phyloP scores from a whole-genome alignment of 2,888 invertebrate genomes.

The Chrysotoxum bicinctum region DNA sequence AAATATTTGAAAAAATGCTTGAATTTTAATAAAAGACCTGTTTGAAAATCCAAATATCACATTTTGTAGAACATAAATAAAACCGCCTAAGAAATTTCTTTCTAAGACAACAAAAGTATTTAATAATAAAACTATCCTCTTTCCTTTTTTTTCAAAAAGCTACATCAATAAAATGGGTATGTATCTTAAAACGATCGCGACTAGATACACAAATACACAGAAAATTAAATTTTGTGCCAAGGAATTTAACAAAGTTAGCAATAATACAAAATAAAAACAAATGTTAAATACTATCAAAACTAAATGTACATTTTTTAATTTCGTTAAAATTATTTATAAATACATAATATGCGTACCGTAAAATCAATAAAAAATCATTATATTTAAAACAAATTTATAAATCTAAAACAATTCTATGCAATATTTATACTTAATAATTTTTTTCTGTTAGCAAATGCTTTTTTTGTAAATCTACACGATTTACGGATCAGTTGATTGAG shows the following conservation, averaged over 20 bases:
- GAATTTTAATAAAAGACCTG: background rate
- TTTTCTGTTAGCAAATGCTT: conserved; percentile 53
- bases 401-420: conserved; percentile 47
- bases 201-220: conserved; percentile 7
- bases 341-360: conserved; percentile 4
- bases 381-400: conserved; percentile 39
- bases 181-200: conserved; percentile 1
- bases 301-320: conserved; percentile 16
- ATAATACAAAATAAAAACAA: background rate
- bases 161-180: background rate
- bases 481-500: conserved; percentile 6
- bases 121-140: background rate
- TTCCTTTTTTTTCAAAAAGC: background rate
- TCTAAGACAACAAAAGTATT: background rate
- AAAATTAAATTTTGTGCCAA: background rate
- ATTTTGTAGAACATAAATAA: background rate
- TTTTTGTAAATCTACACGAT: conserved; percentile 11
- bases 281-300: conserved; percentile 7
- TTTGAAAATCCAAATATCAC: conserved; percentile 5
- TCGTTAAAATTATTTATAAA: conserved; percentile 12
- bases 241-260: background rate
- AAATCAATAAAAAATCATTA: background rate
- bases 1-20: background rate
- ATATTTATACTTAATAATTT: conserved; percentile 46
- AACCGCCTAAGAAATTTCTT: background rate